A percentile compares a stretch with the other conserved stretches of the same genome.
phyloP scores from a whole-genome alignment of 2,888 invertebrate species.

The Drepana falcataria region DNA sequence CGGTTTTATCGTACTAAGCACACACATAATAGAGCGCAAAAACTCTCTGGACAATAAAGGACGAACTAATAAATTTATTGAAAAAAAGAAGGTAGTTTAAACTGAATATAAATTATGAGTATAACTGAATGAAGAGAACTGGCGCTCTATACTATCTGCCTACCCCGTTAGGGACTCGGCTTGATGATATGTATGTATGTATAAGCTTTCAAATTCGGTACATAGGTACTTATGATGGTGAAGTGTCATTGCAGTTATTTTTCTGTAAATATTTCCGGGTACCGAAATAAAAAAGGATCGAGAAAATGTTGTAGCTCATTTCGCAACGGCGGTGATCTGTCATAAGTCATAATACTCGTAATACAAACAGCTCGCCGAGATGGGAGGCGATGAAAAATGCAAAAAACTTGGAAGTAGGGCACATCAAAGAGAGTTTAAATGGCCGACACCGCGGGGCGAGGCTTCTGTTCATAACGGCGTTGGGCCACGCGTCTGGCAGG shows the following conservation, averaged over 20 bases:
- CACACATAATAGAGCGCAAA: no score
- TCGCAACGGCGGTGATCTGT: slow-evolving; percentile 14
- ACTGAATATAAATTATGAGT: no score
- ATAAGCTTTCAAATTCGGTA: no score
- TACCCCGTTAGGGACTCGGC: no score
- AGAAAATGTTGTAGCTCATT: slow-evolving; percentile 4
- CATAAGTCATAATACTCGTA: slow-evolving; percentile 8
- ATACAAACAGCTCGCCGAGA: slow-evolving; percentile 15
- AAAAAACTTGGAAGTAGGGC: slow-evolving; percentile 40
- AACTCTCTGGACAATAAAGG: no score
- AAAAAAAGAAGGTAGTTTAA: no score
- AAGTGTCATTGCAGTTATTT: background rate
- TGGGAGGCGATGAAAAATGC: slow-evolving; percentile 40
- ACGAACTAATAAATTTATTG: no score
- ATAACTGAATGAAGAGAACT: no score
- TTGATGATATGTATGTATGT: no score
- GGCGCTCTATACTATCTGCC: no score
- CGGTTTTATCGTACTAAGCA: no score
- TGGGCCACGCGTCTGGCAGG: slow-evolving; percentile 15
- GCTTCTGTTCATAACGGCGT: slow-evolving; percentile 20
- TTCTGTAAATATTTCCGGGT: background rate
- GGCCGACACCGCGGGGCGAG: slow-evolving; percentile 25
- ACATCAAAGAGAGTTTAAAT: slow-evolving; percentile 43
- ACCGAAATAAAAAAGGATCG: background rate
- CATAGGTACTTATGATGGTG: no score